Conservation (phyloP, 2,888 invertebrate species). For the Agonopterix subpropinquella region DNA sequence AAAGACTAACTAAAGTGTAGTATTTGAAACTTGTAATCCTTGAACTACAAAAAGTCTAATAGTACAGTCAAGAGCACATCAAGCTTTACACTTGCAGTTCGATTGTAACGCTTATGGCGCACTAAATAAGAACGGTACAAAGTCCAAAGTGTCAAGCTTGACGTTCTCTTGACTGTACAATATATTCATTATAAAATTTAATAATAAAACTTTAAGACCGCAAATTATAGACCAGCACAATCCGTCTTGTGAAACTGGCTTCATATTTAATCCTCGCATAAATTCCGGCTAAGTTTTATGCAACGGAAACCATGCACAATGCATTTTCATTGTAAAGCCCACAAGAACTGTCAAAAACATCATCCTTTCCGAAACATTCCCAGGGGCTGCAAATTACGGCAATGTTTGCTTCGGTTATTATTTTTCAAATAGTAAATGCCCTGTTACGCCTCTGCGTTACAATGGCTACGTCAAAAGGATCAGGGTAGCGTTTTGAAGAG, state of each 20-base stretch:
- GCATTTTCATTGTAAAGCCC: slow-evolving; percentile 35
- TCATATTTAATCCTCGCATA: slow-evolving; percentile 37
- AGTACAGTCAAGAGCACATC: no score
- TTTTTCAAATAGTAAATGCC: slow-evolving; percentile 44
- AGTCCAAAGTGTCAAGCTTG: no score
- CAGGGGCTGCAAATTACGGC: slow-evolving; percentile 59
- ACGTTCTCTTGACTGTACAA: no score
- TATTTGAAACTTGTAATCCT: not conserved
- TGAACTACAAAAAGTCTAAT: not conserved
- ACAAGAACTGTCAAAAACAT: slow-evolving; percentile 63
- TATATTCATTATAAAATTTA: not conserved
- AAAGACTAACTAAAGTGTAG: no score
- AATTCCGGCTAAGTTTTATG: slow-evolving; percentile 30
- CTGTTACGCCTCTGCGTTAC: slow-evolving; percentile 54
- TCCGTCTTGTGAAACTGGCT: slow-evolving; percentile 19
- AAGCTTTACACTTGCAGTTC: no score
- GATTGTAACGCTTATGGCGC: no score
- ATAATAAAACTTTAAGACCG: slow-evolving; percentile 6
- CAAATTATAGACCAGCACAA: slow-evolving; percentile 3
- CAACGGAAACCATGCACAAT: slow-evolving; percentile 51
- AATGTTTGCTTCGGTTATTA: slow-evolving; percentile 64
- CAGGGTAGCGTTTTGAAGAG: slow-evolving; percentile 46
- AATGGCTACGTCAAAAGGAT: slow-evolving; percentile 55
- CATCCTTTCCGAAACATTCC: slow-evolving; percentile 44
- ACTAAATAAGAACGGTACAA: no score